Evolutionary conservation across 2,888 invertebrate genomes (phyloP).

Genomic region (Unio pictorum): DNA sequence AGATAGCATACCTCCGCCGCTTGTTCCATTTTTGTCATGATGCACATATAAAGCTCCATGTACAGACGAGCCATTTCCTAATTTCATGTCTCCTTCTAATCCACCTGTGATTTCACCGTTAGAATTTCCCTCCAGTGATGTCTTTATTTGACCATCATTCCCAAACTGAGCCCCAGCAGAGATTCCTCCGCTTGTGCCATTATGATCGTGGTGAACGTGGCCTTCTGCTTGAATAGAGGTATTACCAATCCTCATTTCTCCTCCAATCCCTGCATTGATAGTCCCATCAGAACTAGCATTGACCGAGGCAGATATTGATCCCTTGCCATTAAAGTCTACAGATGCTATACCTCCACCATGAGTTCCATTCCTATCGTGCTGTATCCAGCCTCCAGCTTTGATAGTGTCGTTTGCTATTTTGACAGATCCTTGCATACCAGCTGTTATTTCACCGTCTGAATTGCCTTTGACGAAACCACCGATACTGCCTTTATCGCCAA

Average conservation of each 20-base stretch:
- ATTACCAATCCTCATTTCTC: not conserved
- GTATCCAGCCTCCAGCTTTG: conserved; percentile 1
- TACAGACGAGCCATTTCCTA: not conserved
- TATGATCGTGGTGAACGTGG: conserved; percentile 2
- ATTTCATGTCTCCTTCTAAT: not conserved
- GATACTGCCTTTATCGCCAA: conserved; percentile 3
- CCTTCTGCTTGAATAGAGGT: conserved; percentile 1
- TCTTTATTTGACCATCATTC: too few species aligned
- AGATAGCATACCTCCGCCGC: conserved; percentile 1
- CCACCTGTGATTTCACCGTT: not conserved
- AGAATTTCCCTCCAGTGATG: not conserved
- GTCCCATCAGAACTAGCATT: conserved; percentile 2
- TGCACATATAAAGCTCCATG: conserved; percentile 1
- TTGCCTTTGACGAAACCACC: conserved; percentile 5
- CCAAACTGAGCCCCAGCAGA: not conserved
- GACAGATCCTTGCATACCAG: conserved; percentile 1
- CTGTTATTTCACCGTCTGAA: conserved; percentile 1
- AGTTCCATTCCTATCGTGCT: conserved; percentile 4
- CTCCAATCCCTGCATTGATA: conserved; percentile 1
- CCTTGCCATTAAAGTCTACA: not conserved
- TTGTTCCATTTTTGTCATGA: conserved; percentile 4
- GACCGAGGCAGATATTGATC: not conserved
- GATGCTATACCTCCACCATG: not conserved
- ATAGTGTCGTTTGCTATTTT: not conserved
- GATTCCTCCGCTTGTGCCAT: conserved; percentile 5